These are phyloP conservation scores for Lycaon pictus DNA, from an alignment of 2,113 vertebrate species.

Conservation along the genomic window DNA sequence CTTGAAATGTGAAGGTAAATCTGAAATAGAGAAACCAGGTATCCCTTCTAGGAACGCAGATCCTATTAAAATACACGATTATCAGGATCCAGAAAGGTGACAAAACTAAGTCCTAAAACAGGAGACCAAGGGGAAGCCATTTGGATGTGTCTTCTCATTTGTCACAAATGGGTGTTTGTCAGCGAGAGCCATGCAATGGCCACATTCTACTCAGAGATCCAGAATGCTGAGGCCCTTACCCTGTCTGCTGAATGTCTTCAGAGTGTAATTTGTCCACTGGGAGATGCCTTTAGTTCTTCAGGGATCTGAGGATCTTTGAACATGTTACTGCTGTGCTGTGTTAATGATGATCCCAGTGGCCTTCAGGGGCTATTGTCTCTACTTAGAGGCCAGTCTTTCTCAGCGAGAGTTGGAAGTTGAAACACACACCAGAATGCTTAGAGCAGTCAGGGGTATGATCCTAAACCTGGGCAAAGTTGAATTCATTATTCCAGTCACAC, in stretches of 20 bases:
- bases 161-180: neutral
- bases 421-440: conserved; percentile 2
- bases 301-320: conserved; percentile 17
- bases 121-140: neutral
- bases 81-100: neutral
- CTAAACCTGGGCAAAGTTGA: conserved; percentile 50
- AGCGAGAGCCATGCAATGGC: neutral
- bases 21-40: neutral
- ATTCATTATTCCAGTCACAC: conserved; percentile 68
- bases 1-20: neutral
- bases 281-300: neutral
- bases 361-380: neutral
- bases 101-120: neutral
- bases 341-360: neutral
- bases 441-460: neutral
- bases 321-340: neutral
- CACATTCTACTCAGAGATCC: neutral
- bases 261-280: neutral
- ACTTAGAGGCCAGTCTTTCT: neutral
- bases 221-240: neutral
- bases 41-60: neutral
- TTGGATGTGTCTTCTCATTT: neutral
- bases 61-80: neutral
- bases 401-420: neutral
- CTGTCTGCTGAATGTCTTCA: neutral